These are phyloP conservation scores for Otus sunia DNA, from an alignment of 2,113 vertebrate species.

Conservation along the genomic window DNA sequence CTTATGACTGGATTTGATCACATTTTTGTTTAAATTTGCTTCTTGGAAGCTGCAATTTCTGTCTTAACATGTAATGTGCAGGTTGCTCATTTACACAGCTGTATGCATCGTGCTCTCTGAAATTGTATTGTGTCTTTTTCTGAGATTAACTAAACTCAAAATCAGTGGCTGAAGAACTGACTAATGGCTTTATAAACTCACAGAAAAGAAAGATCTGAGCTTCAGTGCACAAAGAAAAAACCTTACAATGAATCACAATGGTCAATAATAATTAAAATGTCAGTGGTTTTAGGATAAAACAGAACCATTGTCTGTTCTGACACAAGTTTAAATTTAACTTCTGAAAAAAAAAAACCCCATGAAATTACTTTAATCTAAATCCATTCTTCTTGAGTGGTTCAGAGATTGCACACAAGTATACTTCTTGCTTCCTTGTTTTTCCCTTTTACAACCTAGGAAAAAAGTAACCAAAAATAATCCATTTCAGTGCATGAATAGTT, in stretches of 20 bases:
- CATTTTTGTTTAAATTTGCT: background rate
- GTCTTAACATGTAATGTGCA: background rate
- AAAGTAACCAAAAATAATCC: background rate
- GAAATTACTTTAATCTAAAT: background rate
- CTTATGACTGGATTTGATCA: background rate
- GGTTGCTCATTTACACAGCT: background rate
- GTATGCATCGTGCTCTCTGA: background rate
- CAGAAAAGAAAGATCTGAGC: background rate
- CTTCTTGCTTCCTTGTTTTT: background rate
- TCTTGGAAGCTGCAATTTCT: background rate
- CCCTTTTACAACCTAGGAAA: background rate
- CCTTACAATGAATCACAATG: background rate
- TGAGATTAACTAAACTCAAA: background rate
- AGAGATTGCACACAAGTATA: background rate
- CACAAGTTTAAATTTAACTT: background rate
- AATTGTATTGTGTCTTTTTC: background rate
- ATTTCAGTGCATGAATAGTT: background rate
- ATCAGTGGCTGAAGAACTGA: background rate
- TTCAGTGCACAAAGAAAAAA: background rate
- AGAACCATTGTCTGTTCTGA: background rate
- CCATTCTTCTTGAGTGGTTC: background rate
- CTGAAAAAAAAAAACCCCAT: rapidly evolving
- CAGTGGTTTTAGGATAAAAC: background rate
- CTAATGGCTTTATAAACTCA: background rate
- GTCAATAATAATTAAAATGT: background rate